Percentiles rank a stretch among this genome's conserved stretches.
Evolutionary conservation across 1,140 invertebrate species (phyloP).

Genomic region (Drosophila albomicans): DNA sequence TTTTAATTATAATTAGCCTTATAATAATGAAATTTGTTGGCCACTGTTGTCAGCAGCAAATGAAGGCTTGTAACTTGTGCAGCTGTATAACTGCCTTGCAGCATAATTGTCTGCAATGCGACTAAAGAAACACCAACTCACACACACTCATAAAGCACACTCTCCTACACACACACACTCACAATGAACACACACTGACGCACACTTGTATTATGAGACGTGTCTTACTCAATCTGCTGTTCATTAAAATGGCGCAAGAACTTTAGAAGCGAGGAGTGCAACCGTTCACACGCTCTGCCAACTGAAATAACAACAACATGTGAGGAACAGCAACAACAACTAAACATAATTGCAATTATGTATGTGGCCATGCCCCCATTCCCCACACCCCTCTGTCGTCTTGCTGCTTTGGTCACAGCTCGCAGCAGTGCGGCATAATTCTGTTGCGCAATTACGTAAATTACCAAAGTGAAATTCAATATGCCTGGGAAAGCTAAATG

Average conservation of each 20-base stretch:
- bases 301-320: constrained; percentile 5
- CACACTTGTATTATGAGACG: neutral
- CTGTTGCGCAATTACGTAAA: constrained; percentile 76
- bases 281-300: constrained; percentile 18
- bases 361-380: constrained; percentile 37
- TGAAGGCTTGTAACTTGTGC: constrained; percentile 4
- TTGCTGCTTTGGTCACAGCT: neutral
- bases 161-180: neutral
- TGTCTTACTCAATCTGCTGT: constrained; percentile 7
- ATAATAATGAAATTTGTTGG: neutral
- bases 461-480: constrained; percentile 76
- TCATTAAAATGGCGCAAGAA: constrained; percentile 19
- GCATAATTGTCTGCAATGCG: constrained; percentile 32
- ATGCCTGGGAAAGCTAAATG: constrained; percentile 57
- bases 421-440: constrained; percentile 37
- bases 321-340: constrained; percentile 29
- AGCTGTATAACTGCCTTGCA: constrained; percentile 10
- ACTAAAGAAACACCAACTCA: neutral
- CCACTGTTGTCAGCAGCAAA: neutral
- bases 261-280: constrained; percentile 17
- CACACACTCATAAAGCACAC: neutral
- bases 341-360: constrained; percentile 63
- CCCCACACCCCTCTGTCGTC: neutral
- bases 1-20: too few relatives aligned
- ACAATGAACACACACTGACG: neutral